phyloP scores from a whole-genome alignment of 2,113 vertebrate species.

The Sisor rabdophorus region DNA sequence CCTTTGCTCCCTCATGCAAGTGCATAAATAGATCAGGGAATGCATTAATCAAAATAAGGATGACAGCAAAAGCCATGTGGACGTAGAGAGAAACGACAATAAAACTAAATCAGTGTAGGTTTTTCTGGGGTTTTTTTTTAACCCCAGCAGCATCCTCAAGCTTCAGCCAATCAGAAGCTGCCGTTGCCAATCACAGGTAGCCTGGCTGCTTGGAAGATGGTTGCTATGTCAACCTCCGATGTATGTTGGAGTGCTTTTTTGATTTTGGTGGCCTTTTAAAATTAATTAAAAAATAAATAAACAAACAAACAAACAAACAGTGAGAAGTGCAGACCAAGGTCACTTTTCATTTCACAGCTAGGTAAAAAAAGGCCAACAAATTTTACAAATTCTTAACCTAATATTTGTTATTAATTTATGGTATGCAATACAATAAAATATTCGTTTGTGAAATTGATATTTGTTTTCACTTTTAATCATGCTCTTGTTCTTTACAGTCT shows the following conservation, averaged over 20 bases:
- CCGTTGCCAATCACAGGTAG: conserved; percentile 69
- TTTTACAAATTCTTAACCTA: not conserved
- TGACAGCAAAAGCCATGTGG: conserved; percentile 73
- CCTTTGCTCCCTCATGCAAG: conserved; percentile 58
- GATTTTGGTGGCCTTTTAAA: conserved; percentile 37
- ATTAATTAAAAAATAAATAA: too few relatives aligned
- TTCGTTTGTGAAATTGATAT: too few relatives aligned
- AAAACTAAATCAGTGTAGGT: conserved; percentile 72
- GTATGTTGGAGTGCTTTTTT: conserved; percentile 49
- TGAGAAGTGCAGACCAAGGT: conserved; percentile 18
- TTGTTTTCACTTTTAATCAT: not conserved
- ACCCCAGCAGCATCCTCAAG: conserved; percentile 58
- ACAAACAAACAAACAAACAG: conserved; percentile 32
- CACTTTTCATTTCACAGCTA: not conserved
- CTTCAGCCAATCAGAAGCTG: conserved; percentile 65
- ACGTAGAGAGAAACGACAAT: conserved; percentile 67
- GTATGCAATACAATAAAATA: not conserved
- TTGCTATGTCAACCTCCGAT: conserved; percentile 70
- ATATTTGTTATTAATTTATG: not conserved
- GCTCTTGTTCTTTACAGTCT: conserved; percentile 69
- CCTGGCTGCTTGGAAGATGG: conserved; percentile 63
- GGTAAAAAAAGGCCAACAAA: not conserved
- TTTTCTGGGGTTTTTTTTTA: conserved; percentile 17
- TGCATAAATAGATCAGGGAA: conserved; percentile 77
- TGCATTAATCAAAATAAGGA: conserved; percentile 78